Evolutionary conservation across 2,888 invertebrate genomes (phyloP), one percentile per base, ranked within the genome.

Genomic region (Plagodis pulveraria): DNA sequence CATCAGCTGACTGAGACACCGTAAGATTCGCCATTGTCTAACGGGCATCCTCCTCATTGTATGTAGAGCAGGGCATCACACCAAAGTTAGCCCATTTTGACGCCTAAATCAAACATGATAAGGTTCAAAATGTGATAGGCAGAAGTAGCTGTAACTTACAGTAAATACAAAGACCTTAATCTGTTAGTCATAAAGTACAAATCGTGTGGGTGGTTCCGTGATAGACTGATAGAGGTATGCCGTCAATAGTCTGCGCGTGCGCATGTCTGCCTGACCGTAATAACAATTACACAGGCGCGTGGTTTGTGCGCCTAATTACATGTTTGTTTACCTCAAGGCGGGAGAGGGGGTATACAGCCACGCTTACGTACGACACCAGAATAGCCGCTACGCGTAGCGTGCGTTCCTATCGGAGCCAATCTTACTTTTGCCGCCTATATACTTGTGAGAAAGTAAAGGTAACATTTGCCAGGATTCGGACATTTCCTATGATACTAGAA

Each of bases 291-390:
- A 34, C 8, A 8, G 34, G 56, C 57, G 65, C 67, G 63, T 63
- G 65, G 40, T 12, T 53, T 36, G 63, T 60, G 52, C 58, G 56
- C 64, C 51, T 53, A 66, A 66, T 64, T 47, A 40, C 40, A 8
- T 53, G 68, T 62, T 68, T 68, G 66, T 66, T 68, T 68, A 66
- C 64, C 22, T 22, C 1, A 22, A 22, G 22, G 22, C 2, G 22
- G 22, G 4, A 4, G 4, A 4, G 22, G 22, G 22, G 22, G 22
- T 4, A 22, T 22, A 2, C 22, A 22, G 22, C 22, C 4, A 22
- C 22, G 22, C 22, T 22, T 22, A 22, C 32, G 41, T 11, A 35
- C 35, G 2, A 2, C 8, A 8, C 36, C 36, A 36, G 36, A 36
- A 36, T 36, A 8, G 6, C 36, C 5, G 36, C 36, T 36, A 8